Conservation (phyloP, 2,888 invertebrate species). For the Ceratothoa steindachneri region DNA sequence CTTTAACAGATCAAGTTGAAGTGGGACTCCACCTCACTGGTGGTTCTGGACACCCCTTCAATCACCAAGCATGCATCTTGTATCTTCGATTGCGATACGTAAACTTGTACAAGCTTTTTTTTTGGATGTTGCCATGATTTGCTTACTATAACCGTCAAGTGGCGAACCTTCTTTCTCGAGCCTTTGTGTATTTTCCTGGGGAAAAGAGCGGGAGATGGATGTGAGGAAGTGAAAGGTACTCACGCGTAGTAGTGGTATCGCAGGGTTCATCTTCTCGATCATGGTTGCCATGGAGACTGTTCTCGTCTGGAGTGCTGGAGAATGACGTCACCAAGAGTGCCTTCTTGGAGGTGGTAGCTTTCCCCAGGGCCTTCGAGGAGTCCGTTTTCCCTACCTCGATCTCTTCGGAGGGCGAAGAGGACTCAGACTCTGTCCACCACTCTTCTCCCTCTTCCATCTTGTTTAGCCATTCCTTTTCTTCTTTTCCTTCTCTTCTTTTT, state of each 20-base stretch:
- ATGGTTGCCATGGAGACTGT: neutral
- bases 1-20: no score
- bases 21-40: no score
- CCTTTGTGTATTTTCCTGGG: no score
- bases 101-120: no score
- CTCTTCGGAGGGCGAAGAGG: neutral
- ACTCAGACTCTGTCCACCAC: neutral
- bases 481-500: neutral
- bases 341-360: neutral
- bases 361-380: neutral
- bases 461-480: neutral
- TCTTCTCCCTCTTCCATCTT: neutral
- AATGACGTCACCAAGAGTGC: neutral
- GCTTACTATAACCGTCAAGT: no score
- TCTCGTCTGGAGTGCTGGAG: neutral
- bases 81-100: no score
- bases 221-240: no score
- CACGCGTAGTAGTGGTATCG: neutral
- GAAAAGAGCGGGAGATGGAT: no score
- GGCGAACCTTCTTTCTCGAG: no score
- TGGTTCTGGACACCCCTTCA: no score
- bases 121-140: no score
- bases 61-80: no score
- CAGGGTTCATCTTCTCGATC: neutral
- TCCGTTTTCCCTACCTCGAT: neutral